Evolutionary conservation across 2,888 invertebrate species (phyloP).

Genomic region (Tachina fera): DNA sequence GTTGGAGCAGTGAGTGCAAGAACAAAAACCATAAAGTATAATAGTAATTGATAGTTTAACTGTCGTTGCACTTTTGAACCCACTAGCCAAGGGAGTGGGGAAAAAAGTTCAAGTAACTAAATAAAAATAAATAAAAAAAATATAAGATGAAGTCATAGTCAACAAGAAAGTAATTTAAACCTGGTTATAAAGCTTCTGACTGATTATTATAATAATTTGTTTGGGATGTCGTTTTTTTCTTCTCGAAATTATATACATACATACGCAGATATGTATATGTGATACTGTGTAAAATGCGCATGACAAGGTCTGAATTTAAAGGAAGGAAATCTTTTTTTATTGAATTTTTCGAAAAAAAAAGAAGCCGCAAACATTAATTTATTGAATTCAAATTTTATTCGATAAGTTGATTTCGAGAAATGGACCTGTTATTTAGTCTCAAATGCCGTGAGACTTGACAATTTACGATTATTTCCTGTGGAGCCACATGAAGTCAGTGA

Average conservation of each 20-base stretch:
- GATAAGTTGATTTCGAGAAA: too few species aligned
- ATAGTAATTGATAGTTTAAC: slow-evolving; percentile 65
- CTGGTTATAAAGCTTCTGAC: slow-evolving; percentile 65
- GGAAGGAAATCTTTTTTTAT: not conserved
- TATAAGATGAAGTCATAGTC: slow-evolving; percentile 40
- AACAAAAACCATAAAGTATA: slow-evolving; percentile 35
- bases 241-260: not conserved
- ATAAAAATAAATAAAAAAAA: not conserved
- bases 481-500: too few species aligned
- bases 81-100: slow-evolving; percentile 31
- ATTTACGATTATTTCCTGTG: too few species aligned
- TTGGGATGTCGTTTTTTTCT: slow-evolving; percentile 25
- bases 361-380: too few species aligned
- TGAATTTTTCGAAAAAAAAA: too few species aligned
- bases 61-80: slow-evolving; percentile 71
- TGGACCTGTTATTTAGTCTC: too few species aligned
- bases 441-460: too few species aligned
- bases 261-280: too few species aligned
- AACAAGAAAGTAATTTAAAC: slow-evolving; percentile 44
- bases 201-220: slow-evolving; percentile 65
- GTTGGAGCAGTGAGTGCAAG: slow-evolving; percentile 10
- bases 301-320: slow-evolving; percentile 16
- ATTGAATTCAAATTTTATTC: too few species aligned
- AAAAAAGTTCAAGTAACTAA: not conserved
- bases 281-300: not conserved